phyloP scores from a whole-genome alignment of 2,113 vertebrate species.

The Caranx ignobilis region DNA sequence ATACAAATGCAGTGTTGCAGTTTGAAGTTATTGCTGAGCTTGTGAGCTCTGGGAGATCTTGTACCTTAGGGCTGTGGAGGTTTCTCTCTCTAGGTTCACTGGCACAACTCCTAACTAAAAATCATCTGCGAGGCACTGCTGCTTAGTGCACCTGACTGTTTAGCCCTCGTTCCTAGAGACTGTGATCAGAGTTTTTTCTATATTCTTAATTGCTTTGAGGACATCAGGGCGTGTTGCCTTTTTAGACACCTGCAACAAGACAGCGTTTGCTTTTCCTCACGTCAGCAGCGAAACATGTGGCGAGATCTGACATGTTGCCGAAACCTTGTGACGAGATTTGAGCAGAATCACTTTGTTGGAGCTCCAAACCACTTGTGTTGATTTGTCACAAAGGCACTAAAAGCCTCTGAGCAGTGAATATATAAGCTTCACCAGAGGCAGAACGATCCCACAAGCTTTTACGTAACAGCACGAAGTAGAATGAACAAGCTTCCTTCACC shows the following conservation, averaged over 20 bases:
- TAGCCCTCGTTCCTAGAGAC: slow-evolving; percentile 2
- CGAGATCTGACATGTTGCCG: background rate
- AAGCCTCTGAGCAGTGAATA: slow-evolving; percentile 23
- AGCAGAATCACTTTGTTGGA: background rate
- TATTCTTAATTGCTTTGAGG: slow-evolving; percentile 10
- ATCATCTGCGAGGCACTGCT: slow-evolving; percentile 6
- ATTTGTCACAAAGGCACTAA: slow-evolving; percentile 32
- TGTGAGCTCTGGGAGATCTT: slow-evolving; percentile 52
- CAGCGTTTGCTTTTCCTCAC: slow-evolving; percentile 3
- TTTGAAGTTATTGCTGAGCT: slow-evolving; percentile 60
- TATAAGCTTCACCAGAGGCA: slow-evolving; percentile 24
- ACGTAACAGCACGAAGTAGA: background rate
- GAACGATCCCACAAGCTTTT: slow-evolving; percentile 20
- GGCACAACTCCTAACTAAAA: slow-evolving; percentile 19
- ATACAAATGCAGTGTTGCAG: slow-evolving; percentile 60
- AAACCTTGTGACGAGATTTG: background rate
- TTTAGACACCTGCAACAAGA: background rate
- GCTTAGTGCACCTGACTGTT: slow-evolving; percentile 18
- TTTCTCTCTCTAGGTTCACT: slow-evolving; percentile 30
- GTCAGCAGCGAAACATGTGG: slow-evolving; percentile 3
- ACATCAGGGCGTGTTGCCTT: background rate
- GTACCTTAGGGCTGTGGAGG: slow-evolving; percentile 29
- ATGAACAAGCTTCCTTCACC: slow-evolving; percentile 15
- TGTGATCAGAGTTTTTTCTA: background rate
- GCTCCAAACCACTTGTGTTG: slow-evolving; percentile 27